phyloP scores from a whole-genome alignment of 1,140 invertebrate genomes.

The Sminthurinus signatus region DNA sequence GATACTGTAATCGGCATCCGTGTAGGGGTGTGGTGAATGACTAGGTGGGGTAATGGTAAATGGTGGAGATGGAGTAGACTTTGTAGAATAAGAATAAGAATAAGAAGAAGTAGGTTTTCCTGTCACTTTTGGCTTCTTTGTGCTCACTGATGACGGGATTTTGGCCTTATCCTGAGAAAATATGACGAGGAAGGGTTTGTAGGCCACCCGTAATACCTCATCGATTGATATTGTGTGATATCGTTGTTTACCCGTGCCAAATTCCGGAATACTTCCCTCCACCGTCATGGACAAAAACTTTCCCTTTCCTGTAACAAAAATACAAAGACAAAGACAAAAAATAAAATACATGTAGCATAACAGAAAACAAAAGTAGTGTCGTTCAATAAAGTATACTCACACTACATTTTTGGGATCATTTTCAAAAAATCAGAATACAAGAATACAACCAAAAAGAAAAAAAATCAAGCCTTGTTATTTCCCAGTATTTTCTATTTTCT shows the following conservation, averaged over 20 bases:
- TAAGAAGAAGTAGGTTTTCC: background rate
- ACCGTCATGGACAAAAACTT: constrained; percentile 11
- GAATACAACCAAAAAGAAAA: no score
- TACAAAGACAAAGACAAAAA: background rate
- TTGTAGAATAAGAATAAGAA: background rate
- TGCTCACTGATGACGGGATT: background rate
- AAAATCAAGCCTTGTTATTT: no score
- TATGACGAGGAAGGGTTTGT: constrained; percentile 8
- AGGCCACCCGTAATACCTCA: constrained; percentile 14
- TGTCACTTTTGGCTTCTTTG: background rate
- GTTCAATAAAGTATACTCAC: no score
- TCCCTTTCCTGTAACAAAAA: constrained; percentile 10
- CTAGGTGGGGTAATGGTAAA: background rate
- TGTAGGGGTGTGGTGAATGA: no score
- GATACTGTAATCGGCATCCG: background rate
- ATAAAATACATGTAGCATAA: no score
- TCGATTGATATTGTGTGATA: constrained; percentile 7
- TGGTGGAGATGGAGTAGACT: background rate
- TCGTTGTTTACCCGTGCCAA: background rate
- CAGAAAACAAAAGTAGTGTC: no score
- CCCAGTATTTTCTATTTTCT: no score
- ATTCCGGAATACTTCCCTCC: constrained; percentile 7
- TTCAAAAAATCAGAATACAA: no score
- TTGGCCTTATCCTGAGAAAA: background rate
- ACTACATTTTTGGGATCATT: no score